Evolutionary conservation across 2,797 vertebrate species (phyloP), one percentile per base, ranked within the genome.

Genomic region (Melanogrammus aeglefinus): DNA sequence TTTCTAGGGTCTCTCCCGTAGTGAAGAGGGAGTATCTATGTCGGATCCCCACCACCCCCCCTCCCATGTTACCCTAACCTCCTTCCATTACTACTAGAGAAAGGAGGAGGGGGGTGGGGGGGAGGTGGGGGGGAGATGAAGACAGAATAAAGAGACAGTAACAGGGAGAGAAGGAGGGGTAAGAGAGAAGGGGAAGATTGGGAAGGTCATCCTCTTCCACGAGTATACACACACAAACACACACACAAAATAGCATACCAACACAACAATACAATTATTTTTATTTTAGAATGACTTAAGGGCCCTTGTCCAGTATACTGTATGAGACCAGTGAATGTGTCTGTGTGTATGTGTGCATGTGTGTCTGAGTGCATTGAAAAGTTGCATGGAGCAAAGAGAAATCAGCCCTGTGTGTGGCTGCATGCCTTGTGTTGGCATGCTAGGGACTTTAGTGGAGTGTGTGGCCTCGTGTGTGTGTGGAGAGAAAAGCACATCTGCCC

Each of bases 1-100:
- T 72, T 44, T 76, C 69, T 18, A 39, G 69, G 18, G 24, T 39
- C 70, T 74, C 72, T 76, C 76, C 73, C 44, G 33, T 75, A 24
- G 66, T 76, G 41, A 78, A 73, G 14, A 33, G 69, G 39, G 18
- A 72, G 70, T 72, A 72, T 72, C 33, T 16, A 72, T 72, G 70
- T 72, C 70, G 8, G 29, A 63, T 21, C 57, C 57, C 57, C 4
- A 21, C 57, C 57, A 9, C 57, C 6, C 16, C 69, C 66, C 66
- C 12, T 3, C 69, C 70, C 70, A 27, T 12, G 70, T 72, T 33
- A 35, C 27, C 70, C 70, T 35, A 18, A 16, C 29, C 70, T 72
- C 31, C 31, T 35, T 12, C 63, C 70, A 33, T 72, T 31, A 31
- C 27, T 72, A 31, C 16, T 35, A n/a, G 12, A 31, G 70, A 16